Base-by-base conservation (phyloP, 2,113 vertebrate species). In the Hypomesus transpacificus region DNA sequence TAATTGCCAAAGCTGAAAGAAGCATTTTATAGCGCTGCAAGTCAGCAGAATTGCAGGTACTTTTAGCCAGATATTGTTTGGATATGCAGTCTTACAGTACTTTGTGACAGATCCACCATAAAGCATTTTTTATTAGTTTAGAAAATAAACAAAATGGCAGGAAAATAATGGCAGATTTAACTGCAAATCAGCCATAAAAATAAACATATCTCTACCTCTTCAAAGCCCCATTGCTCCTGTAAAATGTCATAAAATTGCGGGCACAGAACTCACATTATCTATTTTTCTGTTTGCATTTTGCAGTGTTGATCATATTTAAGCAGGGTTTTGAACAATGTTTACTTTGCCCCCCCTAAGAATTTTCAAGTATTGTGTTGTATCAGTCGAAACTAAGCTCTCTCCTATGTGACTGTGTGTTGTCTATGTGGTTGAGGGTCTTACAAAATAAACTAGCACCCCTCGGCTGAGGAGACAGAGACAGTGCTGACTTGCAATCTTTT, bases 401-500 rank as follows among this genome's bases (percentile, higher is more conserved):
- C 65, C 80, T 83, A 80, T 72, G 24, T 84, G 86, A 87, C 88
- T 88, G 86, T 87, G 81, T 76, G 85, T 84, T 75, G 87, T 88
- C 86, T 82, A 70, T 85, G 76, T 74, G 80, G 81, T 75, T 81
- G 76, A 80, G 79, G 75, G 85, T 84, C 89, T 91, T 88, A 85
- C 84, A 87, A 87, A 92, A 91, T 84, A 88, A 85, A 88, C 84
- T 67, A 71, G 84, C 87, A 86, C 83, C 86, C 86, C 72, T 87
- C 76, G 82, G 84, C 85, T 83, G 88, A 81, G 85, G 73, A 92
- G 85, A 93, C 90, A 90, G 84, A 90, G 73, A 87, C 89, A 82
- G 70, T 91, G 92, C 92, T 92, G 92, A 93, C 90, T 89, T 52
- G 73, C 75, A 73, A 84, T 84, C 85, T 90, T 90, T 85, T 76